A percentile compares a stretch with the other conserved stretches of the same genome.
These are phyloP conservation scores for Drosophila gunungcola DNA, from an alignment of 1,140 invertebrate species.

Conservation along the genomic window DNA sequence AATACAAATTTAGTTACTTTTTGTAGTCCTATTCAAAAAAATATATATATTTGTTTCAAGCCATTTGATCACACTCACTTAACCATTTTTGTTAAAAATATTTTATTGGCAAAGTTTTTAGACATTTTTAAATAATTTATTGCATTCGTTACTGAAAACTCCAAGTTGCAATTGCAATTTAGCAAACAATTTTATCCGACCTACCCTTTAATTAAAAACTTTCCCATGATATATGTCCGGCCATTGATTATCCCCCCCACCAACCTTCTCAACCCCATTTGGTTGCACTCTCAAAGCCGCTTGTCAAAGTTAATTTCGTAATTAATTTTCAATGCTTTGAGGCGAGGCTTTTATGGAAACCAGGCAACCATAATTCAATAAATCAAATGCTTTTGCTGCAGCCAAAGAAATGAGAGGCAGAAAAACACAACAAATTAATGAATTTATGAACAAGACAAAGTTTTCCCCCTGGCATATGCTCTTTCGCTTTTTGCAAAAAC, in stretches of 20 bases:
- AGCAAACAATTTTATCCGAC: conserved; percentile 13
- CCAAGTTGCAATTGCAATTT: neutral
- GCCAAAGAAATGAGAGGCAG: conserved; percentile 16
- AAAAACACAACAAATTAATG: conserved; percentile 73
- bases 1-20: too few relatives aligned
- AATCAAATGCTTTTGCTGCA: conserved; percentile 74
- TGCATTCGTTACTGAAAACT: neutral
- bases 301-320: conserved; percentile 71
- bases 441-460: conserved; percentile 78
- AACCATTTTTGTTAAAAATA: too few relatives aligned
- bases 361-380: conserved; percentile 75
- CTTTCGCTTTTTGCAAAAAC: conserved; percentile 46
- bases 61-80: neutral
- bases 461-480: conserved; percentile 64
- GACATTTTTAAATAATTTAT: conserved; percentile 4
- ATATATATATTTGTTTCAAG: neutral
- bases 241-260: conserved; percentile 21
- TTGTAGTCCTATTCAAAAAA: too few relatives aligned
- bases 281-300: conserved; percentile 17
- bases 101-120: neutral
- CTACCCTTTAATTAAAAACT: conserved; percentile 60
- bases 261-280: neutral
- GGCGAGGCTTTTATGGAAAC: conserved; percentile 71
- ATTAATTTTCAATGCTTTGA: conserved; percentile 76
- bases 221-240: conserved; percentile 38